A percentile compares a stretch with the other conserved stretches of the same genome.
phyloP scores from a whole-genome alignment of 2,888 invertebrate genomes.

The Laothoe populi region DNA sequence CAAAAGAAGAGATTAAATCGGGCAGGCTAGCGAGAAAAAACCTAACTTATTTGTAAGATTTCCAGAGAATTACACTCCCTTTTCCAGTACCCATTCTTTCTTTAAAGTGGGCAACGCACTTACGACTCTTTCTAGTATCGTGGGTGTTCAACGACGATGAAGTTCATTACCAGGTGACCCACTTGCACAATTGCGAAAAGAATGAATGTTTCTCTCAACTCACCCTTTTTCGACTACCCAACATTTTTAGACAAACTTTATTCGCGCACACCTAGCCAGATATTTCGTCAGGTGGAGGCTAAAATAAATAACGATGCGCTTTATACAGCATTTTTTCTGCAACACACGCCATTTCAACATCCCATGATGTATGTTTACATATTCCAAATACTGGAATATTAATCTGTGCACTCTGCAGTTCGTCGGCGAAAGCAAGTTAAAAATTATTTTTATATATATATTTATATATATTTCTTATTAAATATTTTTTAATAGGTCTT shows the following conservation, averaged over 20 bases:
- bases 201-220: not conserved
- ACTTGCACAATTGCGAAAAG: too few species aligned
- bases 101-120: too few species aligned
- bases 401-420: not conserved
- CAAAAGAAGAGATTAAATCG: too few species aligned
- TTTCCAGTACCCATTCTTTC: too few species aligned
- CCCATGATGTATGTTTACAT: not conserved
- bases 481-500: too few species aligned
- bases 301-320: constrained; percentile 5
- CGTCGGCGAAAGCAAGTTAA: not conserved
- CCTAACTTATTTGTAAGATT: too few species aligned
- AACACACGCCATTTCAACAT: not conserved
- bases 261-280: not conserved
- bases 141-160: too few species aligned
- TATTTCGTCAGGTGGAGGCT: not conserved
- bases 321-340: not conserved
- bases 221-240: not conserved
- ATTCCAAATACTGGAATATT: constrained; percentile 5
- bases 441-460: not conserved
- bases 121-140: too few species aligned
- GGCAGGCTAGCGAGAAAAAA: too few species aligned
- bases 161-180: too few species aligned
- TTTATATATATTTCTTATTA: too few species aligned
- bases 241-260: not conserved
- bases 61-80: too few species aligned